Evolutionary conservation across 2,888 invertebrate species (phyloP), one percentile per base, ranked within the genome.

Genomic region (Lingula anatina): DNA sequence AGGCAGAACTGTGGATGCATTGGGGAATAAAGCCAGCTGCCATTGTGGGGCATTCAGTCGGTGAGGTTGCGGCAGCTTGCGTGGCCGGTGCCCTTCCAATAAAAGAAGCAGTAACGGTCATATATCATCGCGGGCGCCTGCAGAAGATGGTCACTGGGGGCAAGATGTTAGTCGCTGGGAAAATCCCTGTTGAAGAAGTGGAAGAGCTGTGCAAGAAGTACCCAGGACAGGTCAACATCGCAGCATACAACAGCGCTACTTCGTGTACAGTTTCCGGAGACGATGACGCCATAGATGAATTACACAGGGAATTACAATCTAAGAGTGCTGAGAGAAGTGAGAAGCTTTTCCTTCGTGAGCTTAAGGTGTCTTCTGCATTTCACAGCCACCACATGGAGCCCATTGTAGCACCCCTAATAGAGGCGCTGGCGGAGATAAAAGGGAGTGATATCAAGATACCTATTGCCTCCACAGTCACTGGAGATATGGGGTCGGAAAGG

Each of bases 401-500:
- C 2, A 57, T 60, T 21, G 48, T 53, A 7, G 41, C 49, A 5
- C n/a, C 49, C 5, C 45, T 68, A 2, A 50, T 46, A 18, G 26
- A 50, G 18, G 42, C 47, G 7, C 26, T 66, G 12, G 25, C 45
- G 3, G 49, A 48, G 9, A 31, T 63, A 20, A 20, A 42, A 20
- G 48, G 50, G n/a, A 40, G 28, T 2, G 21, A 28, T 20, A 53
- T 55, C 4, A 47, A 37, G 24, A 47, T 56, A 1, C 42, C 53
- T n/a, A 50, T 62, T 26, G 44, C 59, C 38, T 68, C 68, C 9
- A 59, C 64, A 1, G 67, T 69, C 2, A 60, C 58, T 18, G 63
- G 61, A 4, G 43, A 56, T 18, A 5, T 28, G 2, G 52, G 52
- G 5, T 41, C 23, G 0, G 47, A 46, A 2, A 50, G 41, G 7